Percentiles rank a stretch among this genome's conserved stretches.
These are phyloP conservation scores for Bactericera cockerelli DNA, from an alignment of 1,140 invertebrate species.

Conservation along the genomic window DNA sequence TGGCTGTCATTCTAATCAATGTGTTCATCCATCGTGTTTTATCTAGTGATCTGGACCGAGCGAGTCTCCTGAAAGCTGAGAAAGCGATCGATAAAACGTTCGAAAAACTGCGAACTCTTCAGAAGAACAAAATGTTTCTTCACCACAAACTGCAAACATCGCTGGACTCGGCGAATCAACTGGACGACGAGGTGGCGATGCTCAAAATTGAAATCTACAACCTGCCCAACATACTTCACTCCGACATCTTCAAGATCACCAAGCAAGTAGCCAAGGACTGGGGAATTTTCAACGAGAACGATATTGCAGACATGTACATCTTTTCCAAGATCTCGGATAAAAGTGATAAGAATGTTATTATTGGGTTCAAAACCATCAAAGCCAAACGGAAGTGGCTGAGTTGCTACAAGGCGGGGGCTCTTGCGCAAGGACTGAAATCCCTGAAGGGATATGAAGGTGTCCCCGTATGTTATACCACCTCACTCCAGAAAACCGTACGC, in stretches of 20 bases:
- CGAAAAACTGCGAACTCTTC: too few species aligned
- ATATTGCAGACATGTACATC: constrained; percentile 5
- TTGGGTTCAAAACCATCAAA: neutral
- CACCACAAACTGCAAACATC: too few species aligned
- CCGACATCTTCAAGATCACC: neutral
- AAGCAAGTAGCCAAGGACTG: neutral
- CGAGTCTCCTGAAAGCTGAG: neutral
- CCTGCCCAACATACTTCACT: neutral
- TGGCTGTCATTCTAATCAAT: too few species aligned
- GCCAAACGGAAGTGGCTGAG: neutral
- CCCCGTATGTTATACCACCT: too few species aligned
- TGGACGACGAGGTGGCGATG: neutral
- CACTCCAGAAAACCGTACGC: too few species aligned
- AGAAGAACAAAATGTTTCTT: too few species aligned
- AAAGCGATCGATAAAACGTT: neutral
- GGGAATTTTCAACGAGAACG: neutral
- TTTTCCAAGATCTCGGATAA: neutral
- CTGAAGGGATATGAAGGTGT: neutral
- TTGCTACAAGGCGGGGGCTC: neutral
- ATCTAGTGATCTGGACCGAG: too few species aligned
- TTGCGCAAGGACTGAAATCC: neutral
- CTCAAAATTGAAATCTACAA: neutral
- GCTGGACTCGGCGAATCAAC: neutral
- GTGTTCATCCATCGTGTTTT: too few species aligned
- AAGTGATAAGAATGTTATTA: neutral